Conservation (phyloP, 2,888 invertebrate genomes). For the Dicranocentrus wangi region DNA sequence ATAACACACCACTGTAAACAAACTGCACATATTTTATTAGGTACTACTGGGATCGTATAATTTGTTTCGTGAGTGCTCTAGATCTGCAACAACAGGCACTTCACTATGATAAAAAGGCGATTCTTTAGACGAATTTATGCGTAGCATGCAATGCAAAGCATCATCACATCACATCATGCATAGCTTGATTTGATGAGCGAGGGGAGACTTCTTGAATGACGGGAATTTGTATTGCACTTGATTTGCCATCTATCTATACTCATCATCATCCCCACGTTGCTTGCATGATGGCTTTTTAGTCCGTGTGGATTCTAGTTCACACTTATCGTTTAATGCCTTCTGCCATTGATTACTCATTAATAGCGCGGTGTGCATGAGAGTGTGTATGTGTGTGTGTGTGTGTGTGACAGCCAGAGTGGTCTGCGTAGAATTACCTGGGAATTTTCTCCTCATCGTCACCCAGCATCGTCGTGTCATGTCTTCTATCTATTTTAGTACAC, state of each 20-base stretch:
- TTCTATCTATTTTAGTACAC: constrained; percentile 19
- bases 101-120: too few species aligned
- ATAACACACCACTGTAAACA: too few species aligned
- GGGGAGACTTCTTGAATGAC: too few species aligned
- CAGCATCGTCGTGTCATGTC: constrained; percentile 25
- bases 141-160: too few species aligned
- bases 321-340: constrained; percentile 46
- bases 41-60: too few species aligned
- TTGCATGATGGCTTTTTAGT: background rate
- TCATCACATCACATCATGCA: background rate
- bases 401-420: too few species aligned
- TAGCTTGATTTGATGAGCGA: background rate
- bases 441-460: constrained; percentile 51
- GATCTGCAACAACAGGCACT: too few species aligned
- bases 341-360: constrained; percentile 52
- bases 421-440: too few species aligned
- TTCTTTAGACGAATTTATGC: too few species aligned
- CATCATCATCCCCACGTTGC: background rate
- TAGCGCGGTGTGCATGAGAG: constrained; percentile 43
- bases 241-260: background rate
- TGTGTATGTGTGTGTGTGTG: too few species aligned
- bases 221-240: background rate
- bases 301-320: background rate
- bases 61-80: too few species aligned
- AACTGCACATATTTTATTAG: too few species aligned